A percentile compares a stretch with the other conserved stretches of the same genome.
Evolutionary conservation across 2,113 vertebrate genomes (phyloP).

Genomic region (Otus sunia): DNA sequence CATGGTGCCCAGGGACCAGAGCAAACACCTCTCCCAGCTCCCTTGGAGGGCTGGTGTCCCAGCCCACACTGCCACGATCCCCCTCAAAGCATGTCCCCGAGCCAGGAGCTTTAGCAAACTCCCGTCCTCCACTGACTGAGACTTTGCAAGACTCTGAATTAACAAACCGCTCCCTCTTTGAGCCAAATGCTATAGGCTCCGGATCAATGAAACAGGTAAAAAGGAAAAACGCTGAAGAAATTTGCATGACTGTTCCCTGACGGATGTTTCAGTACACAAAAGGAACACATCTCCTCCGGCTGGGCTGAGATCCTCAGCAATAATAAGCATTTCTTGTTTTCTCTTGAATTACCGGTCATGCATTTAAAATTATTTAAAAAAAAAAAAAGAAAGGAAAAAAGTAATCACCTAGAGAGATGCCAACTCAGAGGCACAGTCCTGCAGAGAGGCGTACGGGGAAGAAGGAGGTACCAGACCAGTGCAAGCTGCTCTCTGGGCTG

Average conservation of each 20-base stretch:
- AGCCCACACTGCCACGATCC: fast-evolving
- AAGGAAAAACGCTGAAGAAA: neutral
- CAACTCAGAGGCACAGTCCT: neutral
- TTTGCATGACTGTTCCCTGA: neutral
- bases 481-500: neutral
- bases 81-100: fast-evolving
- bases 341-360: neutral
- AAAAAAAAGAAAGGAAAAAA: neutral
- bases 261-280: neutral
- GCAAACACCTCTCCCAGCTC: neutral
- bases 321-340: neutral
- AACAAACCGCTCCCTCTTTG: neutral
- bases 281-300: neutral
- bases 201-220: neutral
- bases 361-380: neutral
- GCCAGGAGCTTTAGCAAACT: neutral
- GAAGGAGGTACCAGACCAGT: neutral
- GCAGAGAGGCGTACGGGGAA: fast-evolving
- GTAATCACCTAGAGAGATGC: neutral
- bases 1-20: neutral
- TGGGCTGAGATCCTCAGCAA: neutral
- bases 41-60: neutral
- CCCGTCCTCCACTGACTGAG: neutral
- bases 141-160: neutral
- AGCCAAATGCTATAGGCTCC: neutral